Evolutionary conservation across 2,797 vertebrate species (phyloP), one percentile per base, ranked within the genome.

Genomic region (Hephaestus fuliginosus): DNA sequence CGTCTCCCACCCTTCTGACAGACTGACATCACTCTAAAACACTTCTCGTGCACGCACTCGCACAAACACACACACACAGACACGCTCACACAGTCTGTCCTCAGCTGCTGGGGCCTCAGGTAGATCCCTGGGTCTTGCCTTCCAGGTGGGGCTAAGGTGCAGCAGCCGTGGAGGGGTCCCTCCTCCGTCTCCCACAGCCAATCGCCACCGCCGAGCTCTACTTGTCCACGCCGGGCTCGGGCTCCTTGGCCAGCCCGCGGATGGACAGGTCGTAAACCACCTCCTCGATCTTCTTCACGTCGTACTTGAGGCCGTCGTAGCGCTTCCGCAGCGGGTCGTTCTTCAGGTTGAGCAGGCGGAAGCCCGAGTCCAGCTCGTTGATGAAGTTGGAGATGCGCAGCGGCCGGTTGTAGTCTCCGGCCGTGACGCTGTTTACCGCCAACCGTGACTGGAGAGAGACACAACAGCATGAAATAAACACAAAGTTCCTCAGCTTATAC

Each of bases 231-330:
- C 44, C 81, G 0, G 89, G 65, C 2, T 96, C 89, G 0, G 92
- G 87, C 80, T 97, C 97, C 94, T 97, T 98, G 80, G 95, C 95
- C 86, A 99, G 96, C 77, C 98, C 98, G 1, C 98, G 95, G 91
- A 99, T 99, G 0, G 98, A 99, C 84, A 99, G 91, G 83, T 99
- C 98, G 0, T 99, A 99, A 73, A 99, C 98, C 87, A 99, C 98
- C 84, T 99, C 98, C 92, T 99, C 98, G 0, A 99, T 98, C 88
- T 99, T 99, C 95, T 99, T 99, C 90, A 99, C 98, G 0, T 99
- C 98, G 0, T 99, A 99, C 83, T 99, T 99, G 60, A 99, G 96
- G 87, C 98, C 98, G 0, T 99, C 98, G 0, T 99, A 99, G 39
- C 98, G 98, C 82, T 99, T 99, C 80, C 98, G 93, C 85, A 99